Conservation (phyloP, 2,113 vertebrate species). For the Spizaetus ornatus region DNA sequence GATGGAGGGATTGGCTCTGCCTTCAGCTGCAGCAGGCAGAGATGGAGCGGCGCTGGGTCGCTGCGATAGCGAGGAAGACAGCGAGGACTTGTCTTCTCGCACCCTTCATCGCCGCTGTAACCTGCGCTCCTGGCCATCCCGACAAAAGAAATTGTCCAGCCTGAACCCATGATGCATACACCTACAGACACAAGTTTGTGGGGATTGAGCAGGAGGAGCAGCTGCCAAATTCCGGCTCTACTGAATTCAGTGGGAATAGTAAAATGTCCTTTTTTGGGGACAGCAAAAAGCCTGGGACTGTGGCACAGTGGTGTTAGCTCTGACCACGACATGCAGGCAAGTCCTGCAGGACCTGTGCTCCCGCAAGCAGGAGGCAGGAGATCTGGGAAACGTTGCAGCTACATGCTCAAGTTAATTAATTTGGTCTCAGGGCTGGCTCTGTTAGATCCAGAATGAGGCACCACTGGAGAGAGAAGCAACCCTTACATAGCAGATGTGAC, state of each 20-base stretch:
- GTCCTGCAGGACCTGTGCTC: neutral
- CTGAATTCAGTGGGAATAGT: neutral
- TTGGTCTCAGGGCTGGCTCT: neutral
- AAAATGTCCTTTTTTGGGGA: neutral
- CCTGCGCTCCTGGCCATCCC: neutral
- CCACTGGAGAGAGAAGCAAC: neutral
- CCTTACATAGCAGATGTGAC: neutral
- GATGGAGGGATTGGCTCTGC: neutral
- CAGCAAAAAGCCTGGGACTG: neutral
- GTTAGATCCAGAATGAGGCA: neutral
- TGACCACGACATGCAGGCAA: neutral
- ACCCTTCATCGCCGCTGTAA: rapidly evolving
- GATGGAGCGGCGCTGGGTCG: rapidly evolving
- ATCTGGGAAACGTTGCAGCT: neutral
- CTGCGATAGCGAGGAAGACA: rapidly evolving
- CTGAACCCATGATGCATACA: neutral
- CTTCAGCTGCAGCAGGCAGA: neutral
- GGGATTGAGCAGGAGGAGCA: neutral
- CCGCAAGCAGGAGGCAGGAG: neutral
- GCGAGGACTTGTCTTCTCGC: rapidly evolving
- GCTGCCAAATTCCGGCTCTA: neutral
- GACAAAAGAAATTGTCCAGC: neutral
- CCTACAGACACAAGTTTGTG: neutral
- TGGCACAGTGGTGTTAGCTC: neutral
- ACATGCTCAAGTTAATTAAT: neutral